Evolutionary conservation across 35 echinoderm and acorn worm genomes (phyloP).

Genomic region (Amphiura filiformis): DNA sequence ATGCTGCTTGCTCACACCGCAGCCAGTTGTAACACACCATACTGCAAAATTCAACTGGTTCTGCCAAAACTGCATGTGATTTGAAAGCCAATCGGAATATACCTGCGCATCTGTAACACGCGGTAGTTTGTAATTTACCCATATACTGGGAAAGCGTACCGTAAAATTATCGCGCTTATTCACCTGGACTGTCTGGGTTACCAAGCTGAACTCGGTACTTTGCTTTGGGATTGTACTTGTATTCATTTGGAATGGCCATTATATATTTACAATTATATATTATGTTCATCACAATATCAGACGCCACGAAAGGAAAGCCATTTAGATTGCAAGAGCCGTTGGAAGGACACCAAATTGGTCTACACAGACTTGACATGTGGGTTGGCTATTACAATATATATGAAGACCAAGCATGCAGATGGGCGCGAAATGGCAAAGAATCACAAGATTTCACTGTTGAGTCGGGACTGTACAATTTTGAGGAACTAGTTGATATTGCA

Average conservation of each 20-base stretch:
- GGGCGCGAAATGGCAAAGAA: background rate
- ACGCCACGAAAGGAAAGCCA: background rate
- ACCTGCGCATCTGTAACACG: background rate
- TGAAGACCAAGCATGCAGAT: background rate
- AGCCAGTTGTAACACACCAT: background rate
- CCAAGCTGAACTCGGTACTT: background rate
- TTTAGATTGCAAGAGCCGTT: background rate
- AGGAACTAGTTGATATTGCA: background rate
- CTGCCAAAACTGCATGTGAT: background rate
- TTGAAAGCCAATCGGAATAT: background rate
- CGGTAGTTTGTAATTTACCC: background rate
- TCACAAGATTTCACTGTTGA: background rate
- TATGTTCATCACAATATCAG: background rate
- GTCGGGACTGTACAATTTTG: background rate
- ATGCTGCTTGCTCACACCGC: background rate
- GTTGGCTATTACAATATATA: background rate
- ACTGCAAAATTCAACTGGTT: background rate
- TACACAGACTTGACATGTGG: background rate
- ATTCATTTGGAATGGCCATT: background rate
- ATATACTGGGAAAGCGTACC: background rate
- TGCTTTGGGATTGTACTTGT: background rate
- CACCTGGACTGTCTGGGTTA: background rate
- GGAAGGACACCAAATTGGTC: background rate
- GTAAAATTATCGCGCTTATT: background rate
- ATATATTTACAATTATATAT: background rate